phyloP scores from a whole-genome alignment of 2,888 invertebrate genomes.

The Lepidocyrtoides sp. region DNA sequence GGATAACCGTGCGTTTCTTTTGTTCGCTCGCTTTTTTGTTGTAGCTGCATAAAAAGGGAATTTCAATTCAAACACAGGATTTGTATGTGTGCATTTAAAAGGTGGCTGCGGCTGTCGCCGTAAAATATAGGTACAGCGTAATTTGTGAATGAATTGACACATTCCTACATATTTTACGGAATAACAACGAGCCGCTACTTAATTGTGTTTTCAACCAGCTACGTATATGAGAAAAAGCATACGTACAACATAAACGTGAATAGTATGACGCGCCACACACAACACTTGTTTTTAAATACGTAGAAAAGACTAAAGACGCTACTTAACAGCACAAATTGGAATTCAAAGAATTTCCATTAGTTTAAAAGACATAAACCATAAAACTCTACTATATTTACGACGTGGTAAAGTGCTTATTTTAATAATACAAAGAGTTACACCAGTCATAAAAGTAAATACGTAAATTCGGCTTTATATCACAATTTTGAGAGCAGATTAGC shows the following conservation, averaged over 20 bases:
- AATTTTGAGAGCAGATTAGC: too few species aligned
- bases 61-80: conserved; percentile 16
- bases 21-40: not conserved
- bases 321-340: conserved; percentile 10
- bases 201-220: too few species aligned
- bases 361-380: not conserved
- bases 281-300: not conserved
- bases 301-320: too few species aligned
- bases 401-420: not conserved
- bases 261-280: not conserved
- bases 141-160: conserved; percentile 73
- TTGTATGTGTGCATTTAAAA: not conserved
- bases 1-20: not conserved
- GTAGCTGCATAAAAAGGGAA: conserved; percentile 22
- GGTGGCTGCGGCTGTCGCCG: conserved; percentile 38
- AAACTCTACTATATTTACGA: not conserved
- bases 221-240: too few species aligned
- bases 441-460: too few species aligned
- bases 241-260: too few species aligned
- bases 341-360: conserved; percentile 44
- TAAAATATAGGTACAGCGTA: conserved; percentile 40
- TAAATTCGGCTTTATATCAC: too few species aligned
- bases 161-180: conserved; percentile 41
- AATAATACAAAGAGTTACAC: too few species aligned
- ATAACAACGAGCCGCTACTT: not conserved